Percentiles rank a stretch among this genome's conserved stretches.
Conservation (phyloP, 2,888 invertebrate genomes). For the Ectemnius continuus region DNA sequence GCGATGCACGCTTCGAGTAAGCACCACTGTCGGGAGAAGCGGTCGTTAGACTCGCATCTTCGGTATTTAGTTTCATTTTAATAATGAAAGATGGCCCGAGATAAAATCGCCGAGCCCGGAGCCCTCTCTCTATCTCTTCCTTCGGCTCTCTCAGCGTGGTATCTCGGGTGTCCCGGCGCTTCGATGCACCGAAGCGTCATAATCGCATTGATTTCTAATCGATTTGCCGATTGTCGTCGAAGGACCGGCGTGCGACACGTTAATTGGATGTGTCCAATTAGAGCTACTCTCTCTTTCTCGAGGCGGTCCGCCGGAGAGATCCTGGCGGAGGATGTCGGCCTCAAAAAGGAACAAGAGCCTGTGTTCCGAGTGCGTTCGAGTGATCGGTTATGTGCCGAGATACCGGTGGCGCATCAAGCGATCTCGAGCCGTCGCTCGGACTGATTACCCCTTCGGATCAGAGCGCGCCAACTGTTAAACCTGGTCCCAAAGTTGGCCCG, state of each 20-base stretch:
- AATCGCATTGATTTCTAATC: slow-evolving; percentile 75
- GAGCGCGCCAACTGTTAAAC: not conserved
- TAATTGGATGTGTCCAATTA: slow-evolving; percentile 71
- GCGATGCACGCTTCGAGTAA: slow-evolving; percentile 31
- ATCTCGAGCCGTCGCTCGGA: not conserved
- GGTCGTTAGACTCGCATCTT: slow-evolving; percentile 70
- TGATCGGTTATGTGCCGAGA: not conserved
- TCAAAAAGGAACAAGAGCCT: slow-evolving; percentile 7
- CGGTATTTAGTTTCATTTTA: slow-evolving; percentile 75
- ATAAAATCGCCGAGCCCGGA: slow-evolving; percentile 61
- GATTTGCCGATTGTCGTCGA: slow-evolving; percentile 70
- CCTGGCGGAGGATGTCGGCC: slow-evolving; percentile 18
- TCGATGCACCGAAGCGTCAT: slow-evolving; percentile 67
- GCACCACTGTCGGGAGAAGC: slow-evolving; percentile 61
- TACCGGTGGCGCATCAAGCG: not conserved
- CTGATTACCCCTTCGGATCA: not conserved
- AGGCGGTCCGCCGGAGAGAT: not conserved
- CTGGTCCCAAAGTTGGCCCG: not conserved
- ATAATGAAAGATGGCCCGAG: slow-evolving; percentile 72
- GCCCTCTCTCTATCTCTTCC: too few species aligned
- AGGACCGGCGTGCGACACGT: slow-evolving; percentile 50
- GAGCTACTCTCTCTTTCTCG: slow-evolving; percentile 16
- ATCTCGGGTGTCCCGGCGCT: slow-evolving; percentile 54
- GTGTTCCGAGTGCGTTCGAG: slow-evolving; percentile 2
- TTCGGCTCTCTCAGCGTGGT: slow-evolving; percentile 19